phyloP scores from a whole-genome alignment of 23 tunicate genomes.

The Styela clava region DNA sequence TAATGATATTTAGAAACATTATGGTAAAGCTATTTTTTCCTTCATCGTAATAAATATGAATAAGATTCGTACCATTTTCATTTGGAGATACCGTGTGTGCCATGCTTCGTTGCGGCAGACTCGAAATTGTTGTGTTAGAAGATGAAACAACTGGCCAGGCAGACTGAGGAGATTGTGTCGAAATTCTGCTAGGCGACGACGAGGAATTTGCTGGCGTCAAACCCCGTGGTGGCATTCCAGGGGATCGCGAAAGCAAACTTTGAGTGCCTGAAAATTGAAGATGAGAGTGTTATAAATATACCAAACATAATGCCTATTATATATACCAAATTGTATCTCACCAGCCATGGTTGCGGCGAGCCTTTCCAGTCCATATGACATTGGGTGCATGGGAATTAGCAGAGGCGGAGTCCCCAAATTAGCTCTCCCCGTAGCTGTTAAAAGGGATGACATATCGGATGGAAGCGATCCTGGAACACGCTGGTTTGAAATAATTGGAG shows the following conservation, averaged over 20 bases:
- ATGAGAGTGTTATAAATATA: too few species aligned
- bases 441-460: conserved; percentile 49
- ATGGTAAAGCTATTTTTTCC: too few species aligned
- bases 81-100: too few species aligned
- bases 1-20: too few species aligned
- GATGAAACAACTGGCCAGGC: too few species aligned
- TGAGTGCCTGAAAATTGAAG: conserved; percentile 2
- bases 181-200: background rate
- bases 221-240: background rate
- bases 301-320: too few species aligned
- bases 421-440: conserved; percentile 27
- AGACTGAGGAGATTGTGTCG: background rate
- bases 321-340: too few species aligned
- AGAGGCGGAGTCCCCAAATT: conserved; percentile 61
- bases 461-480: conserved; percentile 26
- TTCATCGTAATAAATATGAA: too few species aligned
- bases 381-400: conserved; percentile 76
- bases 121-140: too few species aligned
- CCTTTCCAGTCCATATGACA: conserved; percentile 67
- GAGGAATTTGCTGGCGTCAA: background rate
- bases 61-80: too few species aligned
- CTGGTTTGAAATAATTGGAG: background rate
- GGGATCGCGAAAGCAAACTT: background rate
- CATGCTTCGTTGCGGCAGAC: too few species aligned
- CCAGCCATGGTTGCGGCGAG: conserved; percentile 68